Evolutionary conservation across 2,888 invertebrate species (phyloP).

Genomic region (Oxyscelio sp.): DNA sequence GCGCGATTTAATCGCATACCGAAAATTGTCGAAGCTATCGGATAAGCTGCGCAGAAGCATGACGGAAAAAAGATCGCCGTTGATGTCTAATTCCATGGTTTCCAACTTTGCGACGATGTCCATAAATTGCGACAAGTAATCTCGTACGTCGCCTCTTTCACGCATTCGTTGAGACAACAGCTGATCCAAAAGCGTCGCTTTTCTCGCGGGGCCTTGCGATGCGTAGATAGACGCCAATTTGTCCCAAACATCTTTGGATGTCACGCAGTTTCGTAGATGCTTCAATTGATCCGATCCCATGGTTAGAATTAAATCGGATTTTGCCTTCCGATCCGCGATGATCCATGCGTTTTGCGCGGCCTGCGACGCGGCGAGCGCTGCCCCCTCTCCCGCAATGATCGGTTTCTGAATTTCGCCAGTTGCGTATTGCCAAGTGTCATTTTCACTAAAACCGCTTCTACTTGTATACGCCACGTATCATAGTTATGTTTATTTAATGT

Average conservation of each 20-base stretch:
- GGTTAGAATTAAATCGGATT: constrained; percentile 12
- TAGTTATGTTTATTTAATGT: background rate
- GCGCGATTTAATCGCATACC: background rate
- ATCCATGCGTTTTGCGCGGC: background rate
- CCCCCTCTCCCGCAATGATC: no score
- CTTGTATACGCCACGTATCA: background rate
- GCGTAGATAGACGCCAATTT: constrained; percentile 31
- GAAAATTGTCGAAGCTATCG: background rate
- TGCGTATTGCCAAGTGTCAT: background rate
- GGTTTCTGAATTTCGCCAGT: background rate
- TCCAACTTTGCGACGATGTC: no score
- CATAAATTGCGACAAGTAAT: no score
- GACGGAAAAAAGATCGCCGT: background rate
- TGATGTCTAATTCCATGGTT: no score
- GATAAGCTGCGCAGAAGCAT: background rate
- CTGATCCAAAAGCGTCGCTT: constrained; percentile 7
- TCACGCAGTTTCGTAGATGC: background rate
- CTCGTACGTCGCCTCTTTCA: no score
- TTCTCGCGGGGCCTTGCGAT: constrained; percentile 50
- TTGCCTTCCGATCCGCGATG: background rate
- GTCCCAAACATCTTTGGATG: constrained; percentile 35
- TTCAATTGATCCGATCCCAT: background rate
- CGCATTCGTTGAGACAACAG: no score
- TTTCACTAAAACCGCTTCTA: background rate
- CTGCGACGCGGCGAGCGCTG: no score